Base-by-base conservation (phyloP, 2,888 invertebrate species). In the Homarus gammarus region DNA sequence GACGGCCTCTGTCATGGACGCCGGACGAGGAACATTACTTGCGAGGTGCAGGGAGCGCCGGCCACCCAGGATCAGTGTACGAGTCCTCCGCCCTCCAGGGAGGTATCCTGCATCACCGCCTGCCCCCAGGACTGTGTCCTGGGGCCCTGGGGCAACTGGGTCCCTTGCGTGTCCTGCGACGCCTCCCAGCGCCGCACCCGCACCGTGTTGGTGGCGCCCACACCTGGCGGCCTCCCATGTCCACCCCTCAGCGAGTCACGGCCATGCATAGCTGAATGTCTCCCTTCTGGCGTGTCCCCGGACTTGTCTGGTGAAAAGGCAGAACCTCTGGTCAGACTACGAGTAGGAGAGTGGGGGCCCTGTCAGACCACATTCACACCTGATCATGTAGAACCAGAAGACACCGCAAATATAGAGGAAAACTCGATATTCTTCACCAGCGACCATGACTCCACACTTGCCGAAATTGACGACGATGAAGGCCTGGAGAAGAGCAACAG, bases 231-330 rank as follows among this genome's bases (percentile, higher is more conserved):
- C 1, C 92, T 93, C 68, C 93, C 93, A 0, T 95, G 95, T 92
- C 94, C 95, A 0, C 95, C 95, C 3, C 93, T 95, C 0, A 95
- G 95, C 79, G 95, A 95, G 93, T 95, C 95, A 90, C 94, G 95
- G 33, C 94, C 95, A 0, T 95, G 95, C 93, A 94, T 94, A 15
- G 83, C 70, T 3, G 87, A 86, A 15, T 90, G 90, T 49, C 49
- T 70, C 5, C 81, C 73, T 31, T 75, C 82, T 5, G 81, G n/a
- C 33, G 27, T 64, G 6, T 61, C 87, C 10, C 27, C 82, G 10
- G 77, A 75, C 22, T 44, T 78, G 18, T 38, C 51, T 1, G 51
- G 64, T 2, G 82, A 87, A 44, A 51, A 51, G 15, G 61, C 8
- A 12, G 49, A 73, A 33, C 84, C 87, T 1, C n/a, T 61, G 73